Evolutionary conservation across 1,140 invertebrate species (phyloP), one percentile per base, ranked within the genome.

Genomic region (Bombus waltoni): DNA sequence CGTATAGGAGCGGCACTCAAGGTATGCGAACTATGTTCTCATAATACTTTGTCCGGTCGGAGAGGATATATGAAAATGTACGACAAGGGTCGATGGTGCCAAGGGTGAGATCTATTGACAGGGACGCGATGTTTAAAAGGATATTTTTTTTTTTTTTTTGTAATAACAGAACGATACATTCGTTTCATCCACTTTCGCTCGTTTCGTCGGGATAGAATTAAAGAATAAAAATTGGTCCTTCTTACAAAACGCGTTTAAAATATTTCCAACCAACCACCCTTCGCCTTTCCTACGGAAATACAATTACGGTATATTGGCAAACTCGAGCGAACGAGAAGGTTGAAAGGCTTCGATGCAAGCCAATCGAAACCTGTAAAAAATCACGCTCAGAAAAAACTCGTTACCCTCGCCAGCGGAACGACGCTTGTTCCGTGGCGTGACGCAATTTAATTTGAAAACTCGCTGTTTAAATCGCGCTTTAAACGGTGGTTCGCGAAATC

Each of bases 1-100:
- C 81, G 70, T 59, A 75, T 65, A 65, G 82, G 86, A 81, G 18
- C 66, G 91, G 87, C 82, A 92, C 90, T 92, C 90, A 92, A 95
- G 93, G 93, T 92, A 95, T 93, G 89, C 93, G 86, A 94, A 92
- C 92, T 92, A 95, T 94, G 94, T 95, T 95, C 94, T 95, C 94
- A 94, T 95, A 94, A 95, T 89, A 92, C 93, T 94, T 94, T 95
- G 93, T 94, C 92, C 90, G 42, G 86, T 89, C 83, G 85, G 53
- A 40, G 40, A 84, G 40, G n/a, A 86, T 66, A 73, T 89, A 89
- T 89, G 87, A 83, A 89, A 89, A 87, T 87, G 47, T 81, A 75
- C 77, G 72, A 72, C 70, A 68, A 70, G 81, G 88, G 84, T 81
- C 81, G 88, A 83, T 65, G 53, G 65, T 72, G 59, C 62, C 76